A percentile compares a stretch with the other conserved stretches of the same genome.
phyloP scores from a whole-genome alignment of 1,140 invertebrate species.

The Vanessa tameamea region DNA sequence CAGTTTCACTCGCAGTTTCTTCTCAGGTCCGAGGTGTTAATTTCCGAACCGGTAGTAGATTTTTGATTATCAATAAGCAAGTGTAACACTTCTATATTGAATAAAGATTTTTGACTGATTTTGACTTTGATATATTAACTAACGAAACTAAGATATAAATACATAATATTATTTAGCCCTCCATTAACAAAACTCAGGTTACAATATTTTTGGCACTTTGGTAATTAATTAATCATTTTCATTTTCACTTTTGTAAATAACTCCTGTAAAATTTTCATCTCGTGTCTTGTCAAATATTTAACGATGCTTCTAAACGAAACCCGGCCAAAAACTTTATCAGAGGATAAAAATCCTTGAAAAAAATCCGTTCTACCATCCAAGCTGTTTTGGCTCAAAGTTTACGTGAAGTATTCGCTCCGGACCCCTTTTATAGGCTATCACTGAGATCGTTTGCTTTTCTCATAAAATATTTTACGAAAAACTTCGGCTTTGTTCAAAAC shows the following conservation, averaged over 20 bases:
- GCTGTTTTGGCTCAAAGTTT: constrained; percentile 11
- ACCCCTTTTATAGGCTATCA: constrained; percentile 19
- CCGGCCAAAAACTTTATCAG: background rate
- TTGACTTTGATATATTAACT: too few relatives aligned
- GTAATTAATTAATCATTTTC: too few relatives aligned
- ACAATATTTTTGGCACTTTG: too few relatives aligned
- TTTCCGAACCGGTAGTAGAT: too few relatives aligned
- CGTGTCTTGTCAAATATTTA: constrained; percentile 1
- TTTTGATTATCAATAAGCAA: too few relatives aligned
- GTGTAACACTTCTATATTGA: too few relatives aligned
- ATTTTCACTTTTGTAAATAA: background rate
- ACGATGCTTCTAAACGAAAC: background rate
- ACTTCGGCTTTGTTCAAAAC: background rate
- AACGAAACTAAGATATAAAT: too few relatives aligned
- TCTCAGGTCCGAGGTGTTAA: too few relatives aligned
- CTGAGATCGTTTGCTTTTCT: constrained; percentile 10
- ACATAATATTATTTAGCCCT: too few relatives aligned
- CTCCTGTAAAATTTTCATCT: background rate
- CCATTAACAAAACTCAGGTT: too few relatives aligned
- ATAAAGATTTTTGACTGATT: too few relatives aligned
- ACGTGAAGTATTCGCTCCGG: constrained; percentile 10
- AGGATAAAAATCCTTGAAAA: constrained; percentile 5
- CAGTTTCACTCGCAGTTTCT: too few relatives aligned
- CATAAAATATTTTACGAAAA: constrained; percentile 11
- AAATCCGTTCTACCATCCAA: constrained; percentile 6